Base-by-base conservation (phyloP, 2,113 vertebrate species). In the Rhagologus leucostigma region DNA sequence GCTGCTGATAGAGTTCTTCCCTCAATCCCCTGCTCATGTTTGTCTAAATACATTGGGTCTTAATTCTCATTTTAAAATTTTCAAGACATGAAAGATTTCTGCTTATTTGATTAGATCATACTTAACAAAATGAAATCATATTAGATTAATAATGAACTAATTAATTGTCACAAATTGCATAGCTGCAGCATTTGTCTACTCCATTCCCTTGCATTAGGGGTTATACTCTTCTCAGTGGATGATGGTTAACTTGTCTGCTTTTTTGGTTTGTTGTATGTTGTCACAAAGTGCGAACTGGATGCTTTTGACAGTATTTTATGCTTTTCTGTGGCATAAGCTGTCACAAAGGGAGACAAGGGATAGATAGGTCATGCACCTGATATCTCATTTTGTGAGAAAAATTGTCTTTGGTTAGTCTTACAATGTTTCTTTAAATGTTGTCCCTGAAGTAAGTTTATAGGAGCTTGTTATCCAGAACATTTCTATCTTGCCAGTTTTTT, bases 91-190 rank as follows among this genome's bases (percentile, higher is more conserved):
- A 64, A 76, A 46, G 16, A 26, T 82, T 50, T 37, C 23, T 86
- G 11, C 23, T 52, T 73, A 35, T 76, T 55, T 62, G 57, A 79
- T 95, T 65, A 41, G 85, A 37, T 78, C 2, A 2, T 33, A 22
- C 55, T 77, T 86, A 74, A 67, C 49, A 46, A 90, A 84, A 81
- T 49, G 5, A 67, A 88, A 46, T 71, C 22, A 60, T 77, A 42
- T 67, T 59, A 29, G 21, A 32, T 80, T 65, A 79, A 74, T 74
- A 65, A 92, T 55, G 69, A 88, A 24, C 47, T 62, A 63, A 95
- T 85, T 83, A 93, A 81, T 74, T 12, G 47, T 86, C 83, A 62
- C 68, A 93, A 86, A 93, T 95, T 53, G 42, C 42, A 39, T 11
- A 71, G 55, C 41, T 73, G 22, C 49, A 79, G 11, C 41, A 35